phyloP scores from a whole-genome alignment of 2,797 vertebrate species.

The Chelidonichthys spinosus region DNA sequence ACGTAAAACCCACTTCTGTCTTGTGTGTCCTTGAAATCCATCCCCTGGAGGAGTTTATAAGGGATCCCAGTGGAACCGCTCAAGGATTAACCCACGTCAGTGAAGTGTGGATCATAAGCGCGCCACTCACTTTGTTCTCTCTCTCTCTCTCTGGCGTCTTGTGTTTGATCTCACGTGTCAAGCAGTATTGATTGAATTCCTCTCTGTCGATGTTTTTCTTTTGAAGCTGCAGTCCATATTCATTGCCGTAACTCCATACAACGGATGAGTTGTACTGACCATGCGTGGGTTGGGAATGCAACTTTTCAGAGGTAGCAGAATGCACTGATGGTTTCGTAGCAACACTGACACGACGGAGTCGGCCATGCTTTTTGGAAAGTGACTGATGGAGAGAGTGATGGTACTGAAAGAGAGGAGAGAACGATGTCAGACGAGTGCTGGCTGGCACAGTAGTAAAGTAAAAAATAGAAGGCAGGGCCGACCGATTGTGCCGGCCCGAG shows the following conservation, averaged over 20 bases:
- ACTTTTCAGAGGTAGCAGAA: constrained; percentile 10
- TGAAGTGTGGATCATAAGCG: constrained; percentile 59
- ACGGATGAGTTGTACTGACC: not conserved
- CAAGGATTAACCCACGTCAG: constrained; percentile 69
- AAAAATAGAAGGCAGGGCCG: constrained; percentile 68
- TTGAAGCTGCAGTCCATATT: constrained; percentile 28
- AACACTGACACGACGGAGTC: not conserved
- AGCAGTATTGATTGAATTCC: constrained; percentile 28
- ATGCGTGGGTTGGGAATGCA: not conserved
- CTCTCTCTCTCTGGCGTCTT: constrained; percentile 14
- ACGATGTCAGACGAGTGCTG: constrained; percentile 47
- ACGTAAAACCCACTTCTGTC: constrained; percentile 58
- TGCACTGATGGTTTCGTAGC: not conserved
- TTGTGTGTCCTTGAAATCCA: constrained; percentile 69
- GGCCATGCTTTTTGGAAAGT: constrained; percentile 7
- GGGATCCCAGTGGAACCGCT: constrained; percentile 62
- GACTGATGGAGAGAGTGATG: constrained; percentile 13
- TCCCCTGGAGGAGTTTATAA: constrained; percentile 44
- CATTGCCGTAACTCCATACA: constrained; percentile 6
- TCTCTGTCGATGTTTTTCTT: constrained; percentile 31
- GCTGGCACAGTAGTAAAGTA: constrained; percentile 71
- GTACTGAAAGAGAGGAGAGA: constrained; percentile 29
- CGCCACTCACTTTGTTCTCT: constrained; percentile 45
- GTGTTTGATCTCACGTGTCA: constrained; percentile 45
- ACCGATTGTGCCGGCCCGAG: constrained; percentile 65